phyloP scores from a whole-genome alignment of 1,140 invertebrate genomes.

The Leptopilina clavipes region DNA sequence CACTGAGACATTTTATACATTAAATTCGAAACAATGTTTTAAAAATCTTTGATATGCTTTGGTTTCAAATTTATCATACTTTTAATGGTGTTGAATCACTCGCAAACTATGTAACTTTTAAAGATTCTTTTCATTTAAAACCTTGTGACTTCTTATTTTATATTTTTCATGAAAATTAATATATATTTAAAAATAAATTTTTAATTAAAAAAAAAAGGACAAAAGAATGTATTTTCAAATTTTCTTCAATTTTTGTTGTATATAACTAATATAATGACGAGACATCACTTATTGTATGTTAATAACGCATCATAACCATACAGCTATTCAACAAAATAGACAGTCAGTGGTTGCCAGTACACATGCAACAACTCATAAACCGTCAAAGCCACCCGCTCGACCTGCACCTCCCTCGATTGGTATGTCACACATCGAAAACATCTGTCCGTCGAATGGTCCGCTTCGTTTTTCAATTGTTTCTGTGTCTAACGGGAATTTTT shows the following conservation, averaged over 20 bases:
- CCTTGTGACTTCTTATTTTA: too few relatives aligned
- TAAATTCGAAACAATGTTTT: not conserved
- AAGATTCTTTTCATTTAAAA: too few relatives aligned
- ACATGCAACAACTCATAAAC: conserved; percentile 68
- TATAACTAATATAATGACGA: conserved; percentile 40
- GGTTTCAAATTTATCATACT: not conserved
- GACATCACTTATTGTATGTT: conserved; percentile 47
- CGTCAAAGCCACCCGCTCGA: conserved; percentile 73
- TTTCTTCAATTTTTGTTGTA: not conserved
- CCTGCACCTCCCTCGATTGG: conserved; percentile 73
- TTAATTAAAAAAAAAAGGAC: too few relatives aligned
- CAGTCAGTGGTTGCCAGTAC: conserved; percentile 69
- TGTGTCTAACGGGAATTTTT: not conserved
- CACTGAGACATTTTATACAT: conserved; percentile 1
- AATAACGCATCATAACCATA: conserved; percentile 64
- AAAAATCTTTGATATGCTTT: not conserved
- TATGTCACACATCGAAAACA: conserved; percentile 64
- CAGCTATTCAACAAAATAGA: conserved; percentile 72
- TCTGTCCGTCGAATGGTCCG: conserved; percentile 52
- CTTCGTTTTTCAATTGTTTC: conserved; percentile 42
- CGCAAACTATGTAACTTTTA: too few relatives aligned
- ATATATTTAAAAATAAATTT: too few relatives aligned
- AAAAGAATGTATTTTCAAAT: not conserved
- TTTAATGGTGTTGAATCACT: not conserved
- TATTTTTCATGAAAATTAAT: too few relatives aligned